A percentile compares a stretch with the other conserved stretches of the same genome.
Evolutionary conservation across 2,888 invertebrate genomes (phyloP).

Genomic region (Hydropsyche betteni): DNA sequence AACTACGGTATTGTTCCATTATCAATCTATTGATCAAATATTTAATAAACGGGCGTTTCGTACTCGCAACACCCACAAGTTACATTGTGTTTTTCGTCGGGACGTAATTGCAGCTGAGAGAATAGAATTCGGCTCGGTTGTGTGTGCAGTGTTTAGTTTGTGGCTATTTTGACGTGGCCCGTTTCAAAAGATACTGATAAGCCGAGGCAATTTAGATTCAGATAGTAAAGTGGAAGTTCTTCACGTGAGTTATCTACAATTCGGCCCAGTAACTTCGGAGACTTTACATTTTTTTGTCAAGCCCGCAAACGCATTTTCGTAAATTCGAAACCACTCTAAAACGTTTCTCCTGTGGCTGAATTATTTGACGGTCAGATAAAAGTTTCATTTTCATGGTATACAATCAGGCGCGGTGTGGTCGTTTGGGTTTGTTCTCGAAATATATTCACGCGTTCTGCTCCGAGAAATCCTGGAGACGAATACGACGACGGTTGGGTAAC

Average conservation of each 20-base stretch:
- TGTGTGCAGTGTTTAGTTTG: neutral
- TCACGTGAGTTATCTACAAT: conserved; percentile 6
- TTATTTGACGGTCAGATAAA: too few relatives aligned
- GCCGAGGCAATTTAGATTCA: conserved; percentile 11
- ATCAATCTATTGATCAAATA: neutral
- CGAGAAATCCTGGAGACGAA: neutral
- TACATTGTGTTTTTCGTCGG: conserved; percentile 7
- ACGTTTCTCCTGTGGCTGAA: too few relatives aligned
- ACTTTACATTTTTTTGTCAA: too few relatives aligned
- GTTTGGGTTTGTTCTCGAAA: neutral
- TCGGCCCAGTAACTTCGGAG: neutral
- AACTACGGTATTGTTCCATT: too few relatives aligned
- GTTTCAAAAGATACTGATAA: conserved; percentile 16
- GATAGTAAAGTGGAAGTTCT: neutral
- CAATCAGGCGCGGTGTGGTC: too few relatives aligned
- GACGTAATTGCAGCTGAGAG: neutral
- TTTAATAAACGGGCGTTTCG: neutral
- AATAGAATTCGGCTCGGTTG: neutral
- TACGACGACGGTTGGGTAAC: neutral
- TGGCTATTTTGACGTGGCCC: neutral
- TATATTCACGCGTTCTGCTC: neutral
- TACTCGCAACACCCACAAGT: conserved; percentile 9
- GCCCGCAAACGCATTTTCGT: too few relatives aligned
- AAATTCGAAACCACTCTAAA: too few relatives aligned
- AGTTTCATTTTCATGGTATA: too few relatives aligned